A percentile compares a stretch with the other conserved stretches of the same genome.
Evolutionary conservation across 2,888 invertebrate genomes (phyloP).

Genomic region (Orgyia antiqua): DNA sequence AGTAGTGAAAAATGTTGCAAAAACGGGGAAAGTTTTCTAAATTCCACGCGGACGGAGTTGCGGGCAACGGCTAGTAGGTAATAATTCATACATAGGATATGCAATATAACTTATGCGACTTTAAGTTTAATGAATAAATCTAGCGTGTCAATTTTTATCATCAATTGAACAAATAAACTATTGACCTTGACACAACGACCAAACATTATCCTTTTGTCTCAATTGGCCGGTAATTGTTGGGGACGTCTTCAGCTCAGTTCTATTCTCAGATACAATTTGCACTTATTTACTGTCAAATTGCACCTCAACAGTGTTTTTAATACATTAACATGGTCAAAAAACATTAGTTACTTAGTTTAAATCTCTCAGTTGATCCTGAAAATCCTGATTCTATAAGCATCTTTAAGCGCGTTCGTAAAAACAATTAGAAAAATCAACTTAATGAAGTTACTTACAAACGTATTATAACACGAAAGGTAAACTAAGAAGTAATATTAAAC

Average conservation of each 20-base stretch:
- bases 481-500: too few relatives aligned
- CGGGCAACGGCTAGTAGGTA: too few relatives aligned
- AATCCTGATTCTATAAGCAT: not conserved
- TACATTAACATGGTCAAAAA: conserved; percentile 1
- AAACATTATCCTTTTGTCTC: conserved; percentile 77
- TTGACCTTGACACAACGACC: conserved; percentile 67
- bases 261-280: conserved; percentile 73
- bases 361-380: too few relatives aligned
- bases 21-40: too few relatives aligned
- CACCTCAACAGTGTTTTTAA: conserved; percentile 50
- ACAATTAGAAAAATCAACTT: too few relatives aligned
- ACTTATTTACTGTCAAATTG: conserved; percentile 65
- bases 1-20: too few relatives aligned
- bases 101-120: too few relatives aligned
- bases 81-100: too few relatives aligned
- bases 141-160: conserved; percentile 62
- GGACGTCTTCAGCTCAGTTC: conserved; percentile 53
- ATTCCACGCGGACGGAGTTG: too few relatives aligned
- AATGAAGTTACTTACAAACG: too few relatives aligned
- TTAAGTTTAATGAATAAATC: conserved; percentile 40
- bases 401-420: too few relatives aligned
- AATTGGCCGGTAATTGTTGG: conserved; percentile 71
- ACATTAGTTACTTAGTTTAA: too few relatives aligned
- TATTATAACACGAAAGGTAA: not conserved
- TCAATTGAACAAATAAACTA: conserved; percentile 59